These are phyloP conservation scores for Sinella curviseta DNA, from an alignment of 1,140 invertebrate genomes.

Conservation along the genomic window DNA sequence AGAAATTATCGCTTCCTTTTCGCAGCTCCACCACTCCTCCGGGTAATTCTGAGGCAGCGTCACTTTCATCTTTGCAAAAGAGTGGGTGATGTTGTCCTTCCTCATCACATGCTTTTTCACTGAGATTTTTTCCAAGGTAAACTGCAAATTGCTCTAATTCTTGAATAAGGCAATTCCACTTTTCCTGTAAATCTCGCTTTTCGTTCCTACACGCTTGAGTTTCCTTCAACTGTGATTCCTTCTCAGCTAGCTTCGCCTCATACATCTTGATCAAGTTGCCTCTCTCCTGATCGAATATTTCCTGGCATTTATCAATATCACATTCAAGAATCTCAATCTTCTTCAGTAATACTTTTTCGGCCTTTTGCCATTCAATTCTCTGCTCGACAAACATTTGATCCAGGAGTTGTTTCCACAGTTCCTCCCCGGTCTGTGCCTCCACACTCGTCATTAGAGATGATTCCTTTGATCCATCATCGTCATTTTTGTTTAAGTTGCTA, in stretches of 20 bases:
- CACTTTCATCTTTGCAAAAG: conserved; percentile 49
- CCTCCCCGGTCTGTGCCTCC: conserved; percentile 33
- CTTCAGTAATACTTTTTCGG: conserved; percentile 43
- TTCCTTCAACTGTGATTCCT: conserved; percentile 60
- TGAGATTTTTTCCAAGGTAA: conserved; percentile 28
- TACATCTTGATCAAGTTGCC: conserved; percentile 38
- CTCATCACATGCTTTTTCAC: conserved; percentile 29
- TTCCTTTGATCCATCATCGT: neutral
- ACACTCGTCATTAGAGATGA: neutral
- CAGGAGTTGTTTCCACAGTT: conserved; percentile 27
- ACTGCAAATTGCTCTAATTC: conserved; percentile 43
- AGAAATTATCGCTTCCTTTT: neutral
- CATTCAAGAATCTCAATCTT: conserved; percentile 49
- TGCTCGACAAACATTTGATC: conserved; percentile 35
- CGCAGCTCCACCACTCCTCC: conserved; percentile 18
- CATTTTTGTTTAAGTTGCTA: neutral
- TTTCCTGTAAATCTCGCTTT: conserved; percentile 35
- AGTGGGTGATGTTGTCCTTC: conserved; percentile 37
- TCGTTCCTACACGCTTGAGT: conserved; percentile 39
- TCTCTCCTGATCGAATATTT: conserved; percentile 38
- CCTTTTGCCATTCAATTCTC: conserved; percentile 41
- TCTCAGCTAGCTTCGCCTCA: conserved; percentile 70
- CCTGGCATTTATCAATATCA: conserved; percentile 46
- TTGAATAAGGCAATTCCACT: conserved; percentile 43
- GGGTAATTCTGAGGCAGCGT: conserved; percentile 47